Percentiles rank a stretch among this genome's conserved stretches.
Evolutionary conservation across 2,113 vertebrate species (phyloP).

Genomic region (Alouatta palliata): DNA sequence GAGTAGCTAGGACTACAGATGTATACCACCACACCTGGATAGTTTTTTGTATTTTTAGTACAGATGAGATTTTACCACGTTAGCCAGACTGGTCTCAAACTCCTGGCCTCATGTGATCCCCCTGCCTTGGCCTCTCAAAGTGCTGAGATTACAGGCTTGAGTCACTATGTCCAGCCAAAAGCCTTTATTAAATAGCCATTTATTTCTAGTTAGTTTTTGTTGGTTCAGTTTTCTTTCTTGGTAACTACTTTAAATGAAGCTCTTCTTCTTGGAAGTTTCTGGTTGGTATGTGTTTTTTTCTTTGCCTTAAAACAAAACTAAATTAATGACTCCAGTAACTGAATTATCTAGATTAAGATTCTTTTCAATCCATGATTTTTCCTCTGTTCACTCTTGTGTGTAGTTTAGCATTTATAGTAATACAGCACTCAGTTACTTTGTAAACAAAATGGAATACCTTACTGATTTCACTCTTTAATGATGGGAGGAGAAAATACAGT

Average conservation of each 20-base stretch:
- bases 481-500: background rate
- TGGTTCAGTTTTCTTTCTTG: background rate
- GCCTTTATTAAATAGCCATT: background rate
- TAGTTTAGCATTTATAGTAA: background rate
- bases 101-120: no score
- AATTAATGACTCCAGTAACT: background rate
- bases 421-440: background rate
- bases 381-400: background rate
- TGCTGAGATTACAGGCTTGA: no score
- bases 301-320: background rate
- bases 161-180: no score
- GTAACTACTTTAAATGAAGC: background rate
- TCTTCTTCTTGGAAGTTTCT: background rate
- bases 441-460: background rate
- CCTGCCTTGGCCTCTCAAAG: no score
- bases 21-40: no score
- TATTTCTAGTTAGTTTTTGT: background rate
- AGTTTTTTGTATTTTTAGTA: no score
- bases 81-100: no score
- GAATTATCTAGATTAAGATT: background rate
- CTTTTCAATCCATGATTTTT: background rate
- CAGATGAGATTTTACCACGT: no score
- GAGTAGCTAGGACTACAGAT: no score
- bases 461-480: background rate
- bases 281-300: background rate